Percentiles rank a stretch among this genome's conserved stretches.
Evolutionary conservation across 1,140 invertebrate genomes (phyloP).

Genomic region (Drosophila watanabei): DNA sequence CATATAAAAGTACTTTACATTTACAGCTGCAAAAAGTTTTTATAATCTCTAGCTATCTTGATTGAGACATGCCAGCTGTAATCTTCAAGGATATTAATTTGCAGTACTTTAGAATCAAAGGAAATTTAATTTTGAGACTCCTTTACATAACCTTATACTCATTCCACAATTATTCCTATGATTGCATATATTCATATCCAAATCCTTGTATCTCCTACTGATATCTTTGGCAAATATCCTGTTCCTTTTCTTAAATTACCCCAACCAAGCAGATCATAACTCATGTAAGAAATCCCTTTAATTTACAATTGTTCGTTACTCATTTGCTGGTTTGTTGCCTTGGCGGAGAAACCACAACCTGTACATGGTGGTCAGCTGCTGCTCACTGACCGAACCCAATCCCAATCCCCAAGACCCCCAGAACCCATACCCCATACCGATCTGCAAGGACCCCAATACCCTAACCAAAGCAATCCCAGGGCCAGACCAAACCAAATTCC

Average conservation of each 20-base stretch:
- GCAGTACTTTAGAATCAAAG: background rate
- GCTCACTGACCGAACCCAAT: slow-evolving; percentile 45
- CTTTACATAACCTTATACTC: background rate
- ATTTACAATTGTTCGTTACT: slow-evolving; percentile 43
- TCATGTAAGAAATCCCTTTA: slow-evolving; percentile 32
- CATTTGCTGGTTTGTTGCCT: slow-evolving; percentile 4
- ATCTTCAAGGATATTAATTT: background rate
- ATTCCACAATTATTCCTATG: no score
- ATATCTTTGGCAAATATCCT: background rate
- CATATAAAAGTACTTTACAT: no score
- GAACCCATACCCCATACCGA: slow-evolving; percentile 1
- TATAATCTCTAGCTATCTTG: accelerated
- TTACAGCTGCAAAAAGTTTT: no score
- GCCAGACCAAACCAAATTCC: slow-evolving; percentile 29
- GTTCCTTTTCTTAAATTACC: slow-evolving; percentile 13
- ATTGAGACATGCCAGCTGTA: background rate
- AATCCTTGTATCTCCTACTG: background rate
- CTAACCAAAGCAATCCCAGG: slow-evolving; percentile 9
- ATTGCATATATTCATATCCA: no score
- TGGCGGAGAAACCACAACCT: slow-evolving; percentile 59
- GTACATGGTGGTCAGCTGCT: slow-evolving; percentile 57
- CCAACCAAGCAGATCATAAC: slow-evolving; percentile 38
- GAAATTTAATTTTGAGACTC: background rate
- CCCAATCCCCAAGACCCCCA: background rate
- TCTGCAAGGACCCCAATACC: slow-evolving; percentile 14